Percentiles rank a stretch among this genome's conserved stretches.
These are phyloP conservation scores for Oxyteleia sp. DNA, from an alignment of 2,888 invertebrate species.

Conservation along the genomic window DNA sequence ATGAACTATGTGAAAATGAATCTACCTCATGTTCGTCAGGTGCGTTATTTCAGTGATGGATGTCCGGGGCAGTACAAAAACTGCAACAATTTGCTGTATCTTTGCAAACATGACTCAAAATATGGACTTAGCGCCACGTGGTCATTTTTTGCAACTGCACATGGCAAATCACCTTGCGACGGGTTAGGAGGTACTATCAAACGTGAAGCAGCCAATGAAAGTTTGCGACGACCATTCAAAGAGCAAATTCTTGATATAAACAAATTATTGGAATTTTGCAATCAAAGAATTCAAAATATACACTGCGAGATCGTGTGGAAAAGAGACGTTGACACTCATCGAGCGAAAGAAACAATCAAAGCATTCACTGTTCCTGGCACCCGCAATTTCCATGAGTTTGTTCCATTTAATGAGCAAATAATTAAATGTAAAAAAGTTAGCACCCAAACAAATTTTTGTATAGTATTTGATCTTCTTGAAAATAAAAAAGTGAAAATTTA, in stretches of 20 bases:
- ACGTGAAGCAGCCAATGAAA: constrained; percentile 22
- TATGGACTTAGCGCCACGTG: constrained; percentile 18
- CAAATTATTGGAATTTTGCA: constrained; percentile 20
- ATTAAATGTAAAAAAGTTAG: constrained; percentile 25
- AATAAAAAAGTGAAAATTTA: constrained; percentile 29
- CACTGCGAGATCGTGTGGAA: constrained; percentile 21
- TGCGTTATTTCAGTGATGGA: constrained; percentile 55
- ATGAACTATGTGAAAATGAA: constrained; percentile 29
- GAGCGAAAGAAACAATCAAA: constrained; percentile 6
- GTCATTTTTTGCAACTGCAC: constrained; percentile 33
- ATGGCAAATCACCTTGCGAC: constrained; percentile 13
- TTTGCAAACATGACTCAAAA: constrained; percentile 27
- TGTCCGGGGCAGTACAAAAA: constrained; percentile 44
- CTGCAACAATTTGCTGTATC: constrained; percentile 17
- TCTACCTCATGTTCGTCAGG: constrained; percentile 1
- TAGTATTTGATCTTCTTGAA: constrained; percentile 19
- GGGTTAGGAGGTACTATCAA: constrained; percentile 18
- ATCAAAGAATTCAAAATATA: constrained; percentile 16
- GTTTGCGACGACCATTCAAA: constrained; percentile 13
- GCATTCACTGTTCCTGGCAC: constrained; percentile 30
- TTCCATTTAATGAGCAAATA: constrained; percentile 20
- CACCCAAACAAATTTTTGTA: constrained; percentile 22
- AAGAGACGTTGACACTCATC: constrained; percentile 14
- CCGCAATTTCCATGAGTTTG: constrained; percentile 30
- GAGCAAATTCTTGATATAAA: constrained; percentile 11